A percentile compares a stretch with the other conserved stretches of the same genome.
Evolutionary conservation across 2,888 invertebrate species (phyloP).

Genomic region (Pollenia angustigena): DNA sequence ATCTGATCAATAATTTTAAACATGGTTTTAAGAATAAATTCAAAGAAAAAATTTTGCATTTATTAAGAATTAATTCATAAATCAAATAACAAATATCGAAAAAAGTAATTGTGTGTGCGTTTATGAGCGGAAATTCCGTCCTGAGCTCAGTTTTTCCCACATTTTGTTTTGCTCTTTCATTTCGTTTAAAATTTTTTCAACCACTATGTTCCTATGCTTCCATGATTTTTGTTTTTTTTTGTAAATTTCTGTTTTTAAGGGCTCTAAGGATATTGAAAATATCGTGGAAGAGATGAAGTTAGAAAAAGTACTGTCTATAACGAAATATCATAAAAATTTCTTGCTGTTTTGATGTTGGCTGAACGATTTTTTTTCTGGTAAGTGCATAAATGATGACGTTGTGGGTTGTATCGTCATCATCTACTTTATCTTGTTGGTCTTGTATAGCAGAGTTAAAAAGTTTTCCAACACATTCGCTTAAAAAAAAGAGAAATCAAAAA

Average conservation of each 20-base stretch:
- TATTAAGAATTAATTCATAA: constrained; percentile 52
- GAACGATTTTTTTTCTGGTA: constrained; percentile 21
- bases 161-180: constrained; percentile 12
- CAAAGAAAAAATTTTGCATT: constrained; percentile 21
- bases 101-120: constrained; percentile 43
- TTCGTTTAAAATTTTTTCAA: constrained; percentile 9
- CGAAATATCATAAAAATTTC: constrained; percentile 51
- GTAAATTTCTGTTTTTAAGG: not conserved
- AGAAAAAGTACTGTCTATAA: constrained; percentile 53
- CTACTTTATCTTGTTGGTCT: not conserved
- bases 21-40: constrained; percentile 13
- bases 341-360: constrained; percentile 46
- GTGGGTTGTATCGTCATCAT: constrained; percentile 39
- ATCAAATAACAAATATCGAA: constrained; percentile 31
- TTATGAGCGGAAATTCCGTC: constrained; percentile 65
- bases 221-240: constrained; percentile 25
- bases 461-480: not conserved
- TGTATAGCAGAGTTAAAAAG: constrained; percentile 6
- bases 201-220: constrained; percentile 5
- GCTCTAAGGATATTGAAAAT: constrained; percentile 1
- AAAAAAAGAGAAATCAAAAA: too few species aligned
- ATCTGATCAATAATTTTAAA: constrained; percentile 21
- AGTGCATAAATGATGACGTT: constrained; percentile 31
- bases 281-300: not conserved
- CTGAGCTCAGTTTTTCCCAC: constrained; percentile 37